These are phyloP conservation scores for Corticium candelabrum DNA, from an alignment of 37 sponge, comb jelly and placozoan genomes.

Conservation along the genomic window DNA sequence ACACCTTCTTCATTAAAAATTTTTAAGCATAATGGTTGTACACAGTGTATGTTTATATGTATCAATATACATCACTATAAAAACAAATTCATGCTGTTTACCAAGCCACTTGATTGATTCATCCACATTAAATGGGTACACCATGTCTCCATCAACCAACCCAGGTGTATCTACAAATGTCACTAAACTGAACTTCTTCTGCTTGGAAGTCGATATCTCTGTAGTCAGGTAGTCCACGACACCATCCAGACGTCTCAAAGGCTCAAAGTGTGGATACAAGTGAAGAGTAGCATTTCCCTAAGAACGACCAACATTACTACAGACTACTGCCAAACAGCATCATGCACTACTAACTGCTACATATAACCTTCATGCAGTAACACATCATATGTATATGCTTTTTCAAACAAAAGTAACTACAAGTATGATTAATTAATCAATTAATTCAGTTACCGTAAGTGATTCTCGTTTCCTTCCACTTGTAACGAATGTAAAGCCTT, in stretches of 20 bases:
- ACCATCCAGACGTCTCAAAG: slow-evolving; percentile 19
- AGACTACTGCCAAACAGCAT: no score
- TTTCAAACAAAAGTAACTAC: no score
- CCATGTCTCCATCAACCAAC: slow-evolving; percentile 73
- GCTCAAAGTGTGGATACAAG: slow-evolving; percentile 30
- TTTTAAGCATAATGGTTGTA: no score
- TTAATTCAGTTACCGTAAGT: slow-evolving; percentile 61
- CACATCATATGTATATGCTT: no score
- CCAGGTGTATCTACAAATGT: slow-evolving; percentile 73
- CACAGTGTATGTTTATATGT: no score
- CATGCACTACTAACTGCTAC: no score
- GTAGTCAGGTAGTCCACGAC: slow-evolving; percentile 56
- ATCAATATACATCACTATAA: neutral
- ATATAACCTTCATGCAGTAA: no score
- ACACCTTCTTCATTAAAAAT: neutral
- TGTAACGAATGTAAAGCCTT: slow-evolving; percentile 61
- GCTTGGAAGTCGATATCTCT: slow-evolving; percentile 57
- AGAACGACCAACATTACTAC: neutral
- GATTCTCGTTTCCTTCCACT: slow-evolving; percentile 71
- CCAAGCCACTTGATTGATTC: slow-evolving; percentile 48
- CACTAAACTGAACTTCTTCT: slow-evolving; percentile 63
- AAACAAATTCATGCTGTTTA: neutral
- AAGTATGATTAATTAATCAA: no score
- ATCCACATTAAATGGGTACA: slow-evolving; percentile 69
- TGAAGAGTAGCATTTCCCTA: slow-evolving; percentile 53